Evolutionary conservation across 2,113 vertebrate genomes (phyloP).

Genomic region (Varanus komodoensis): DNA sequence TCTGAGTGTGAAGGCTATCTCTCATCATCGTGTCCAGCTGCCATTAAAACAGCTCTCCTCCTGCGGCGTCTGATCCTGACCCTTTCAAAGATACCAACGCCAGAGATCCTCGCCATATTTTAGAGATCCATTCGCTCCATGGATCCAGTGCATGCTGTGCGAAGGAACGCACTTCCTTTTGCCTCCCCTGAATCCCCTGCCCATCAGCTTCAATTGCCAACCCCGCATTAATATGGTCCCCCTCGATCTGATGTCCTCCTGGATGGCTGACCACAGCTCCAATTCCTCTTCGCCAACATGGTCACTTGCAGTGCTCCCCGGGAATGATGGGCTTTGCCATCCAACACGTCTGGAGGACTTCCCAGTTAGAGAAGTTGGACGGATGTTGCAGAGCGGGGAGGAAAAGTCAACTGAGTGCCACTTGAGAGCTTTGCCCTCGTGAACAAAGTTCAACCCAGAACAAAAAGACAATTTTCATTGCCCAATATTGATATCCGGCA

Average conservation of each 20-base stretch:
- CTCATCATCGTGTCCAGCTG: neutral
- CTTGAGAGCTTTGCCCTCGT: neutral
- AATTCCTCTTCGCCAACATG: too few species aligned
- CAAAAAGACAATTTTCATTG: neutral
- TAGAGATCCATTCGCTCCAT: neutral
- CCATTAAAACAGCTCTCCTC: neutral
- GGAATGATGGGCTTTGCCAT: too few species aligned
- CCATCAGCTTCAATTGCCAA: neutral
- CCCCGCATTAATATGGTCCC: neutral
- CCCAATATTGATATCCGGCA: conserved; percentile 3
- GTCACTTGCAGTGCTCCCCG: too few species aligned
- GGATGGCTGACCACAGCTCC: too few species aligned
- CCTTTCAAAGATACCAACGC: neutral
- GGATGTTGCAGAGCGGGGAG: neutral
- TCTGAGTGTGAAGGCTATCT: neutral
- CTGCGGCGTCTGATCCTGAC: neutral
- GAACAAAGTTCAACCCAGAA: neutral
- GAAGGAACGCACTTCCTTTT: neutral
- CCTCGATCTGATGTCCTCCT: too few species aligned
- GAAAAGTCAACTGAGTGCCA: neutral
- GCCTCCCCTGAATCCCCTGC: neutral
- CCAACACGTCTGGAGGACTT: too few species aligned
- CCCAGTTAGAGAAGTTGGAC: too few species aligned
- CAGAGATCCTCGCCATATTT: neutral
- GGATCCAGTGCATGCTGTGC: neutral